Evolutionary conservation across 2,797 vertebrate genomes (phyloP).

Genomic region (Tragelaphus oryx): DNA sequence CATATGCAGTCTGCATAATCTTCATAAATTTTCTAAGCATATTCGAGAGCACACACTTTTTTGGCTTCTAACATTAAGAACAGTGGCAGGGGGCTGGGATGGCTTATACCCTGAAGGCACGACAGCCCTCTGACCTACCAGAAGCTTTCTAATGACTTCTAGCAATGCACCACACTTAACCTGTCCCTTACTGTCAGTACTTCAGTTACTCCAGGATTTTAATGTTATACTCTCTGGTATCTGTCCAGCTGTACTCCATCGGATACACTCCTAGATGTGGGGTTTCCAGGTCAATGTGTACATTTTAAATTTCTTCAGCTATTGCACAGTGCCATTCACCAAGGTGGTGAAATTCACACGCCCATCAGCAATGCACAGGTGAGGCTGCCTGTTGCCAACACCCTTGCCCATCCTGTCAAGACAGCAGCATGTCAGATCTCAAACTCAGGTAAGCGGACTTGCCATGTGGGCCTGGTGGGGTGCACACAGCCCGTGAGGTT

Average conservation of each 20-base stretch:
- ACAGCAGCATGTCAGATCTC: not conserved
- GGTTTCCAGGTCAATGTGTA: not conserved
- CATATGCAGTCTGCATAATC: not conserved
- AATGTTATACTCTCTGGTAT: not conserved
- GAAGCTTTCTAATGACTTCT: not conserved
- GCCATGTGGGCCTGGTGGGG: not conserved
- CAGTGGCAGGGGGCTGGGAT: not conserved
- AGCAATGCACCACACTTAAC: not conserved
- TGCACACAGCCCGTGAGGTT: not conserved
- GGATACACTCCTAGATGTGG: not conserved
- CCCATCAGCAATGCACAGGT: accelerated
- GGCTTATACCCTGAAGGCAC: not conserved
- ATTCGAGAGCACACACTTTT: not conserved
- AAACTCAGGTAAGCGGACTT: slow-evolving; percentile 9
- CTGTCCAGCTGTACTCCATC: not conserved
- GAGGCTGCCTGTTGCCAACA: not conserved
- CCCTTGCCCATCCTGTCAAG: not conserved
- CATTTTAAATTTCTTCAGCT: not conserved
- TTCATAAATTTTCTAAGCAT: not conserved
- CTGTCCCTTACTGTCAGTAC: not conserved
- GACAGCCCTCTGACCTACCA: not conserved
- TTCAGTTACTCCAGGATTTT: not conserved
- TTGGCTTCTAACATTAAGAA: not conserved
- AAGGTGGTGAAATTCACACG: not conserved
- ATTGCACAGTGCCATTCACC: not conserved